A percentile compares a stretch with the other conserved stretches of the same genome.
Evolutionary conservation across 2,113 vertebrate species (phyloP).

Genomic region (Agelaius tricolor): DNA sequence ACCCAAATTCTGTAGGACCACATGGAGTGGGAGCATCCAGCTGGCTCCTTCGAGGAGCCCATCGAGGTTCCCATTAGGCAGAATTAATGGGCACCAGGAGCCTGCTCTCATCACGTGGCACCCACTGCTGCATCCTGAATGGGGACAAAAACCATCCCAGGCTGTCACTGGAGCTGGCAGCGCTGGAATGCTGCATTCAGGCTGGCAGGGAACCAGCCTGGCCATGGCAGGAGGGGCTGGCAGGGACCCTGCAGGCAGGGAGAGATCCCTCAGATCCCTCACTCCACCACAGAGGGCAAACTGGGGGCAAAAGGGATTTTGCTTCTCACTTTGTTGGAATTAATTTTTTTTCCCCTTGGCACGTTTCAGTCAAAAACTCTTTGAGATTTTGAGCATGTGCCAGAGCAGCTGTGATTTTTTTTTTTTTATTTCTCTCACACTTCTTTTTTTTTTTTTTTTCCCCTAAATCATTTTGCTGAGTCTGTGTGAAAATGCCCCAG

Average conservation of each 20-base stretch:
- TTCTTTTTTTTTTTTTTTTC: not conserved
- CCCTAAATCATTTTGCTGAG: slow-evolving; percentile 41
- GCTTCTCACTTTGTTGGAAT: not conserved
- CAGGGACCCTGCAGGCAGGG: not conserved
- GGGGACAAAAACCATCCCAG: not conserved
- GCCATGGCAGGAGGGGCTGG: not conserved
- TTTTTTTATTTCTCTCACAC: not conserved
- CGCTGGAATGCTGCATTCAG: not conserved
- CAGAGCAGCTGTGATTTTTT: slow-evolving; percentile 51
- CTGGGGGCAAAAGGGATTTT: not conserved
- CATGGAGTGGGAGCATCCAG: fast-evolving
- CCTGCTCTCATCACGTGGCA: not conserved
- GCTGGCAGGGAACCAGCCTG: not conserved
- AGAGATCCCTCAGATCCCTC: not conserved
- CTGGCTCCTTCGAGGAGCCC: not conserved
- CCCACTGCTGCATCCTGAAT: not conserved
- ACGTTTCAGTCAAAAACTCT: not conserved
- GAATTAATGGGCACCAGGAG: not conserved
- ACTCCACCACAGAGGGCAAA: not conserved
- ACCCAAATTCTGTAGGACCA: fast-evolving
- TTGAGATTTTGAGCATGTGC: not conserved
- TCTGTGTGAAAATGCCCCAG: slow-evolving; percentile 52
- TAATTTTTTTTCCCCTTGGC: not conserved
- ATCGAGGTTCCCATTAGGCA: not conserved
- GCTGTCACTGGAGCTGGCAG: not conserved